phyloP scores from a whole-genome alignment of 2,113 vertebrate genomes.

The Pangasianodon hypophthalmus region DNA sequence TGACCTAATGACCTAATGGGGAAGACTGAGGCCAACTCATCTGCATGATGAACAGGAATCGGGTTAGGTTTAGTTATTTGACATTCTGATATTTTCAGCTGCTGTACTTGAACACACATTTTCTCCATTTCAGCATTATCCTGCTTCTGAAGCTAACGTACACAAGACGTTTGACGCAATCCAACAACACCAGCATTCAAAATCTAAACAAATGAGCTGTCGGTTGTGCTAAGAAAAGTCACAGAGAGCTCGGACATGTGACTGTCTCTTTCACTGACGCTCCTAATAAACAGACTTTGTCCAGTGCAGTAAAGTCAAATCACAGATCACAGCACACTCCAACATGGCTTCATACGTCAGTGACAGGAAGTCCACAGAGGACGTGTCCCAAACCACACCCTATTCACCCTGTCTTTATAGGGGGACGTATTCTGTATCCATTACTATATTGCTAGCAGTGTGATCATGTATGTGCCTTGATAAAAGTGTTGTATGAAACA shows the following conservation, averaged over 20 bases:
- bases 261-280: conserved; percentile 1
- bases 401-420: background rate
- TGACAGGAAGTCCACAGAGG: background rate
- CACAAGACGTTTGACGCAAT: background rate
- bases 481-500: background rate
- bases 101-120: background rate
- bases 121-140: background rate
- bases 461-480: too few relatives aligned
- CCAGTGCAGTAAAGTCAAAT: background rate
- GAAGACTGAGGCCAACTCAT: background rate
- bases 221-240: conserved; percentile 24
- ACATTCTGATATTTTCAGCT: background rate
- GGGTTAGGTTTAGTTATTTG: background rate
- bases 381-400: background rate
- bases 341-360: background rate
- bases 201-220: conserved; percentile 65
- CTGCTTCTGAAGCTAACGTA: background rate
- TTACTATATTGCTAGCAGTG: too few relatives aligned
- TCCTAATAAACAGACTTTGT: conserved; percentile 60
- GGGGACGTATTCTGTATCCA: too few relatives aligned
- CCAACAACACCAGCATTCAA: conserved; percentile 62
- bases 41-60: background rate
- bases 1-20: background rate
- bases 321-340: background rate
- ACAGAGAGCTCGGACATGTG: conserved; percentile 51